These are phyloP conservation scores for Thecocarcelia acutangulata DNA, from an alignment of 2,888 invertebrate genomes.

Conservation along the genomic window DNA sequence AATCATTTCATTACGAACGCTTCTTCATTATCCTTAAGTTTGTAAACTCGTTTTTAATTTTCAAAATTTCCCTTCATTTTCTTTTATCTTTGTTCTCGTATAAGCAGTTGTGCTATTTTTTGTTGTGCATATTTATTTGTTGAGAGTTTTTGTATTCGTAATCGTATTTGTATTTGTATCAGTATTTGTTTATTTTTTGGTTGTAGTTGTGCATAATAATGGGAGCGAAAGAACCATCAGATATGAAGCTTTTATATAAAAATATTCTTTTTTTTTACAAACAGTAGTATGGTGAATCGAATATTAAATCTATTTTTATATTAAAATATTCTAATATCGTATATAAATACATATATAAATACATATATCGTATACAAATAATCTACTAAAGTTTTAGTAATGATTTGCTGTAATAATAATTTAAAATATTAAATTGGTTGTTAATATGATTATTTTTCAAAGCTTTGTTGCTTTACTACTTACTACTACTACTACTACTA, in stretches of 20 bases:
- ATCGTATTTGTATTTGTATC: constrained; percentile 14
- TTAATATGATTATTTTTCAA: constrained; percentile 64
- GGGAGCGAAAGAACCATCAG: constrained; percentile 81
- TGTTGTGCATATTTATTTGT: constrained; percentile 35
- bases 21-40: constrained; percentile 45
- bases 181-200: constrained; percentile 52
- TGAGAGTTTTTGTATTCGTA: constrained; percentile 26
- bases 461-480: constrained; percentile 64
- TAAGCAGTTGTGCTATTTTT: constrained; percentile 34
- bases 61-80: constrained; percentile 18
- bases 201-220: constrained; percentile 73
- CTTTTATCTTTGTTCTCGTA: constrained; percentile 19
- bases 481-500: constrained; percentile 22
- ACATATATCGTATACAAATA: constrained; percentile 38
- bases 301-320: constrained; percentile 31
- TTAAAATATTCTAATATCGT: constrained; percentile 12
- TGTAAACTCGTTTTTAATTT: constrained; percentile 1
- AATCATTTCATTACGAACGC: constrained; percentile 42
- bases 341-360: no score
- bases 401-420: constrained; percentile 60
- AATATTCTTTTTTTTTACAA: constrained; percentile 44
- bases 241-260: constrained; percentile 73
- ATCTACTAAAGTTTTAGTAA: constrained; percentile 33
- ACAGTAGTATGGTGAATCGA: constrained; percentile 48
- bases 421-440: constrained; percentile 54